Conservation (phyloP, 2,888 invertebrate species). For the Marronus borbonicus region DNA sequence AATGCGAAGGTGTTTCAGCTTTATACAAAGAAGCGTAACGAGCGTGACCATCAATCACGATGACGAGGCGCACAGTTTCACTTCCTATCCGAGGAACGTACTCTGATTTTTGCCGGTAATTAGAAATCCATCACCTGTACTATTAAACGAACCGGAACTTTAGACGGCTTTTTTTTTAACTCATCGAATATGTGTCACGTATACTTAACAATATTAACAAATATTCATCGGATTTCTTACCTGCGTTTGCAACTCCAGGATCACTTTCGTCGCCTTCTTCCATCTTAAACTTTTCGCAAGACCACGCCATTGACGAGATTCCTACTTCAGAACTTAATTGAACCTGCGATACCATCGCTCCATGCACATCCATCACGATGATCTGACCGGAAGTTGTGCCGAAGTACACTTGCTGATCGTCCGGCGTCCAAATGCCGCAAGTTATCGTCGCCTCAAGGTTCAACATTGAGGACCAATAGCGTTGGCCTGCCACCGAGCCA, state of each 20-base stretch:
- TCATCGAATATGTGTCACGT: too few relatives aligned
- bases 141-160: too few relatives aligned
- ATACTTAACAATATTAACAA: too few relatives aligned
- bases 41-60: too few relatives aligned
- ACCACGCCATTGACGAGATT: constrained; percentile 95
- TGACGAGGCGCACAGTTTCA: too few relatives aligned
- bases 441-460: constrained; percentile 95
- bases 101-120: too few relatives aligned
- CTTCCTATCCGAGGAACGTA: not conserved
- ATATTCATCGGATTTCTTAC: constrained; percentile 52
- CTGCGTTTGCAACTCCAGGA: constrained; percentile 73
- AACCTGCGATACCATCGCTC: constrained; percentile 95
- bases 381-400: constrained; percentile 96
- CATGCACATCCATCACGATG: constrained; percentile 97
- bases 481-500: constrained; percentile 96
- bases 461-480: constrained; percentile 98
- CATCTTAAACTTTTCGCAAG: constrained; percentile 98
- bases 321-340: constrained; percentile 89
- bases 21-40: not conserved
- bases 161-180: too few relatives aligned
- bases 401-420: constrained; percentile 97
- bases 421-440: constrained; percentile 98
- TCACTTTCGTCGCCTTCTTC: constrained; percentile 90
- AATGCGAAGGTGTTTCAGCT: not conserved
- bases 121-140: too few relatives aligned